Base-by-base conservation (phyloP, 2,113 vertebrate species). In the Seriola rivoliana region DNA sequence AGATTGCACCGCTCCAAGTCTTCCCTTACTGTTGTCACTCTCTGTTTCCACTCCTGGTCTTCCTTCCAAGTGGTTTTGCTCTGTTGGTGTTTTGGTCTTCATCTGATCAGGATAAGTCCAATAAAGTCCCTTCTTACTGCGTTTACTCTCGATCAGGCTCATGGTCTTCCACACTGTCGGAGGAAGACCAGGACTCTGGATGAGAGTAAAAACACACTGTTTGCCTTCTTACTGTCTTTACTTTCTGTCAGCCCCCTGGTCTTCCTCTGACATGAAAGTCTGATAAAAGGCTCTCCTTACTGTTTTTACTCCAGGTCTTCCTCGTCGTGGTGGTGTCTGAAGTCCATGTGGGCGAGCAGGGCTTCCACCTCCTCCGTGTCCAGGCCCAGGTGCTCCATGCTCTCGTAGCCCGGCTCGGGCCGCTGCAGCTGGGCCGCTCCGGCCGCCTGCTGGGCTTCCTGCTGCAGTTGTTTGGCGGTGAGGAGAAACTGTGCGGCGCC, bases 331-430 rank as follows among this genome's bases (percentile, higher is more conserved):
- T 44, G 69, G 23, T 40, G 50, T 23, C 76, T 92, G 34, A 98
- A 98, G 92, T 96, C 95, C 40, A 98, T 86, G 86, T 87, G 63
- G 0, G 72, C 91, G 12, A 98, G 81, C 1, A 94, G 67, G 0
- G 93, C 93, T 1, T 92, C 88, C 36, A 96, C 91, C 14, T 96
- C 91, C 5, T 95, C 94, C 21, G 96, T 94, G 90, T 93, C 94
- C 68, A 98, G 29, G 0, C 92, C 94, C 75, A 97, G 96, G 85
- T 96, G 94, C 0, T 97, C 97, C 97, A 98, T 97, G 90, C 69
- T 96, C 84, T 97, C 96, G 14, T 95, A 97, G n/a, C 95, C 96
- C 0, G 92, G 94, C 66, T 97, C 96, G 0, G 95, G 96, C 81
- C 96, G 95, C 70, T 95, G 93, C 84, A 96, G 87, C 13, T 88